phyloP scores from a whole-genome alignment of 2,888 invertebrate genomes.

The Meloe dianella region DNA sequence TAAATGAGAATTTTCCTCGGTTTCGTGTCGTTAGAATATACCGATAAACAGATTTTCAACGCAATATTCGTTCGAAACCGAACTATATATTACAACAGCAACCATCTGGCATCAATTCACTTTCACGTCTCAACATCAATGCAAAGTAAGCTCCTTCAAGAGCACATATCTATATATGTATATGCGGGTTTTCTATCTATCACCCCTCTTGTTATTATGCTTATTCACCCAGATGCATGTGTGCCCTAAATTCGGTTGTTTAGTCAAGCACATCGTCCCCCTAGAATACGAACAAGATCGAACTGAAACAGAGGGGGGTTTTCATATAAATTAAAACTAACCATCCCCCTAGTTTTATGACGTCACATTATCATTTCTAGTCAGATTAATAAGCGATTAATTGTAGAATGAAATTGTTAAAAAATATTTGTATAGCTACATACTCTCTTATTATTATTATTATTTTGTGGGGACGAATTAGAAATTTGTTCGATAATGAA shows the following conservation, averaged over 20 bases:
- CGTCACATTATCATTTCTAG: constrained; percentile 42
- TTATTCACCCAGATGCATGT: constrained; percentile 27
- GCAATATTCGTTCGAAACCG: constrained; percentile 24
- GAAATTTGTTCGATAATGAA: neutral
- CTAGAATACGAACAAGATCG: constrained; percentile 19
- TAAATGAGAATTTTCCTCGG: constrained; percentile 23
- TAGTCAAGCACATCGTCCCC: constrained; percentile 31
- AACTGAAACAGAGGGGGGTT: neutral
- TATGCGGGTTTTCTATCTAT: constrained; percentile 14
- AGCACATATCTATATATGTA: constrained; percentile 3
- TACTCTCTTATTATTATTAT: too few relatives aligned
- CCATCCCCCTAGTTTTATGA: constrained; percentile 31
- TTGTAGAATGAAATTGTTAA: too few relatives aligned
- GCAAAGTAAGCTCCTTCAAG: constrained; percentile 26
- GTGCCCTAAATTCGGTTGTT: constrained; percentile 29
- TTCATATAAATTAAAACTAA: constrained; percentile 38
- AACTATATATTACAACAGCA: constrained; percentile 18
- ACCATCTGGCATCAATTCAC: constrained; percentile 39
- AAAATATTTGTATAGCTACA: too few relatives aligned
- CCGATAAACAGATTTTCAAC: constrained; percentile 25
- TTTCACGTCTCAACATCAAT: constrained; percentile 32
- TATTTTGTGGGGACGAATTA: constrained; percentile 9
- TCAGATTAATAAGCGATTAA: constrained; percentile 51
- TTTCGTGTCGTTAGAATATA: constrained; percentile 27
- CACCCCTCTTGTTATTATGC: constrained; percentile 33